Evolutionary conservation across 1,140 invertebrate species (phyloP).

Genomic region (Drosophila oshimai): DNA sequence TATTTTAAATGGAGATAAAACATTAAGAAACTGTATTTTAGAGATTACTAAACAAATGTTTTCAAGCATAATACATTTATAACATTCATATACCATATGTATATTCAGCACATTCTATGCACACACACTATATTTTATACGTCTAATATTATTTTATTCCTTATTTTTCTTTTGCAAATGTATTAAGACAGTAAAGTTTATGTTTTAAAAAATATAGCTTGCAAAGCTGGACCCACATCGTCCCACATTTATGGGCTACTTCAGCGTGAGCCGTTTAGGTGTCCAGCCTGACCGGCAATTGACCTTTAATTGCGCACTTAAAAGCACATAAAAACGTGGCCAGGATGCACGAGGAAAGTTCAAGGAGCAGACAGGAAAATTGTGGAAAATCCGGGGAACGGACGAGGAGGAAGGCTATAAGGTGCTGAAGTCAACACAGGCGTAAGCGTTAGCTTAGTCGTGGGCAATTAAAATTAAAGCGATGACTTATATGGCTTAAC

Average conservation of each 20-base stretch:
- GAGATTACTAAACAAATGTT: no score
- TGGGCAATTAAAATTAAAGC: conserved; percentile 40
- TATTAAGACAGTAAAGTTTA: neutral
- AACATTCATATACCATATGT: no score
- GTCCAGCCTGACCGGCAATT: conserved; percentile 52
- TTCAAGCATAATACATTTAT: no score
- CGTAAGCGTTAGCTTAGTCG: conserved; percentile 18
- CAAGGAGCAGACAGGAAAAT: conserved; percentile 32
- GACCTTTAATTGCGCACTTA: conserved; percentile 79
- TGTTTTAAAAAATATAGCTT: neutral
- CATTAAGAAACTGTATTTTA: no score
- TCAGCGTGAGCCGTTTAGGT: conserved; percentile 9
- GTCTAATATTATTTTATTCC: no score
- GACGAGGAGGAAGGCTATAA: neutral
- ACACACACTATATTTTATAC: no score
- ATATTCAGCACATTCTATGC: no score
- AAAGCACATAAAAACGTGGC: conserved; percentile 77
- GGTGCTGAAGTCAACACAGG: conserved; percentile 12
- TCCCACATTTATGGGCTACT: conserved; percentile 25
- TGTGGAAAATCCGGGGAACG: neutral
- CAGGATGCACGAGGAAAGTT: conserved; percentile 23
- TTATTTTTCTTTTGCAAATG: neutral
- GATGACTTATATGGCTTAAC: conserved; percentile 34
- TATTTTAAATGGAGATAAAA: no score
- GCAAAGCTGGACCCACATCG: neutral